phyloP scores from a whole-genome alignment of 2,113 vertebrate species.

The Tor tambroides region DNA sequence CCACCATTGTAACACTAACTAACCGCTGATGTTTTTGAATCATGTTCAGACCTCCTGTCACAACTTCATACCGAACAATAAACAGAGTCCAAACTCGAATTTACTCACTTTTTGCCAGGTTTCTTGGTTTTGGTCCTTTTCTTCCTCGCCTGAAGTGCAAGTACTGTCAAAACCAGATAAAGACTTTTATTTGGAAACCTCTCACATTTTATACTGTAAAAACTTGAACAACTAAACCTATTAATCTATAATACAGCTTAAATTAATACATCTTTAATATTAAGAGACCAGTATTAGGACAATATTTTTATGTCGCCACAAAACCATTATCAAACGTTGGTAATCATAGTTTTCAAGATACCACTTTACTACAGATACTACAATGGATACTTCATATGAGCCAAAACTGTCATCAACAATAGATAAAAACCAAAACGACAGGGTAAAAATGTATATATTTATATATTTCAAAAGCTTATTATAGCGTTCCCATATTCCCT shows the following conservation, averaged over 20 bases:
- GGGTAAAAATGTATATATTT: too few species aligned
- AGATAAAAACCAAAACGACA: neutral
- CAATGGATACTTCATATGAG: neutral
- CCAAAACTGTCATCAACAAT: neutral
- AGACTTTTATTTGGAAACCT: neutral
- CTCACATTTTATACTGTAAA: too few species aligned
- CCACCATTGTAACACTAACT: neutral
- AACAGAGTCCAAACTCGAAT: neutral
- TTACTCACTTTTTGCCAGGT: conserved; percentile 86
- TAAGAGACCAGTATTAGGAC: neutral
- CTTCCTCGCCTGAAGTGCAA: conserved; percentile 94
- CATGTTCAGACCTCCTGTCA: neutral
- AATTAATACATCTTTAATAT: neutral
- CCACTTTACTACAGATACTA: neutral
- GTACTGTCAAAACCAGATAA: conserved; percentile 73
- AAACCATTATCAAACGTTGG: neutral
- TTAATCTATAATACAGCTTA: neutral
- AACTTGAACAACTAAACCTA: too few species aligned
- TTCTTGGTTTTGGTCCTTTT: conserved; percentile 92
- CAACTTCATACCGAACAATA: too few species aligned
- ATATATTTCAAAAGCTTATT: neutral
- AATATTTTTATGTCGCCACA: too few species aligned
- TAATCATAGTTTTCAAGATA: neutral
- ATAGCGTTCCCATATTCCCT: neutral
- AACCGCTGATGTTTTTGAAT: neutral